These are phyloP conservation scores for Vulpes vulpes DNA, from an alignment of 2,113 vertebrate genomes.

Conservation along the genomic window DNA sequence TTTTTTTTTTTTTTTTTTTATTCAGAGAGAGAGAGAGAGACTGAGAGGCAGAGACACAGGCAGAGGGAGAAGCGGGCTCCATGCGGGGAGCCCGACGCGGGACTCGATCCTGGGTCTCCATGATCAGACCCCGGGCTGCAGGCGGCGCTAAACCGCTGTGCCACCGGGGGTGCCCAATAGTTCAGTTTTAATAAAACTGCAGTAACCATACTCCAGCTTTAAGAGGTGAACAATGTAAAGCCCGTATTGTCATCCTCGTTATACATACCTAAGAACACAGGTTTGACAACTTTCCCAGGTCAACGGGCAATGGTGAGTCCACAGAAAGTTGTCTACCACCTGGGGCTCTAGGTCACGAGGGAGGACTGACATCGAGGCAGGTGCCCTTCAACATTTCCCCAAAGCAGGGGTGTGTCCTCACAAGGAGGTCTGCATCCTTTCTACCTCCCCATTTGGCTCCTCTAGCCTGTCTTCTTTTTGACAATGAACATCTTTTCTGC, in stretches of 20 bases:
- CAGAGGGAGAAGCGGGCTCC: too few relatives aligned
- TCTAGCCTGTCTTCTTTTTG: not conserved
- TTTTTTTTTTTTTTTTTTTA: too few relatives aligned
- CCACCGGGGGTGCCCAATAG: not conserved
- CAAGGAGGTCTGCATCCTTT: not conserved
- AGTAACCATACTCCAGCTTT: not conserved
- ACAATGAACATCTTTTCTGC: not conserved
- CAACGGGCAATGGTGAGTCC: not conserved
- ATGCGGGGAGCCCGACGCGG: too few relatives aligned
- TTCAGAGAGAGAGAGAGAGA: too few relatives aligned
- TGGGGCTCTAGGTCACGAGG: not conserved
- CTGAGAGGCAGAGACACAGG: too few relatives aligned
- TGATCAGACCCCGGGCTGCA: too few relatives aligned
- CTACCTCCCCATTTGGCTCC: not conserved
- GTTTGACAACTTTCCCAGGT: not conserved
- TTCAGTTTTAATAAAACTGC: not conserved
- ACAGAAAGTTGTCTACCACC: not conserved
- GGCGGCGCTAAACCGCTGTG: too few relatives aligned
- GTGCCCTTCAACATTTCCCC: not conserved
- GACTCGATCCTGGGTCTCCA: too few relatives aligned
- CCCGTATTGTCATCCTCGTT: not conserved
- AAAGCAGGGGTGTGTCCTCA: not conserved
- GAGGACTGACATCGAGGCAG: not conserved
- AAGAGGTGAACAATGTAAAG: not conserved
- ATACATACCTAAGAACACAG: not conserved